Percentiles rank a stretch among this genome's conserved stretches.
phyloP scores from a whole-genome alignment of 2,797 vertebrate genomes.

The Eurystomus glaucurus region DNA sequence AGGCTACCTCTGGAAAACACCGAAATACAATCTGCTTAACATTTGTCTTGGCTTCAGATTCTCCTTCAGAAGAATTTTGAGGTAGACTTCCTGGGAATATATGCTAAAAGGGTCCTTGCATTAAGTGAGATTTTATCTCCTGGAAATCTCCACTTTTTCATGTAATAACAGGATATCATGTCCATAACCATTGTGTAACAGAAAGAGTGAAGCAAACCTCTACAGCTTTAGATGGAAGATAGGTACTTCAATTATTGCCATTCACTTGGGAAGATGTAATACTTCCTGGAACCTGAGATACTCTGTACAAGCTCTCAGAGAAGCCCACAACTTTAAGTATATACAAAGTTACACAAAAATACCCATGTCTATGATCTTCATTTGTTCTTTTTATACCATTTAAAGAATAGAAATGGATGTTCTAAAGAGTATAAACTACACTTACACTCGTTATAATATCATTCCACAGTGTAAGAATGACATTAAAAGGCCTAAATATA shows the following conservation, averaged over 20 bases:
- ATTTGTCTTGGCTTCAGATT: slow-evolving; percentile 35
- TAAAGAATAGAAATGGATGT: background rate
- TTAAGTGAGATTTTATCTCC: slow-evolving; percentile 58
- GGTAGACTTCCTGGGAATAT: background rate
- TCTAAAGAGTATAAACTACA: background rate
- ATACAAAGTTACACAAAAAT: background rate
- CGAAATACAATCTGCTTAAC: background rate
- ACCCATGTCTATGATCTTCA: background rate
- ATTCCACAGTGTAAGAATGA: background rate
- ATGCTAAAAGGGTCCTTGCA: background rate
- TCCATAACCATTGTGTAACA: slow-evolving; percentile 19
- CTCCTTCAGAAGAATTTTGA: slow-evolving; percentile 2
- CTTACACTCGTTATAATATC: background rate
- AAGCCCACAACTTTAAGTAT: background rate
- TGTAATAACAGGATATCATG: slow-evolving; percentile 32
- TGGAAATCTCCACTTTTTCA: slow-evolving; percentile 39
- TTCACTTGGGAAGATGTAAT: slow-evolving; percentile 27
- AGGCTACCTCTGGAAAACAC: background rate
- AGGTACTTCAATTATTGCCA: slow-evolving; percentile 49
- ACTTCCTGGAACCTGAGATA: slow-evolving; percentile 27
- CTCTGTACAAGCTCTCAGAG: background rate
- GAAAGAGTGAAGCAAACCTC: slow-evolving; percentile 33
- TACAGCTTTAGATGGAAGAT: slow-evolving; percentile 58
- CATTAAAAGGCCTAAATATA: background rate
- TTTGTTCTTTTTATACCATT: background rate